Evolutionary conservation across 1,140 invertebrate genomes (phyloP), one percentile per base, ranked within the genome.

Genomic region (Drosophila bipectinata): DNA sequence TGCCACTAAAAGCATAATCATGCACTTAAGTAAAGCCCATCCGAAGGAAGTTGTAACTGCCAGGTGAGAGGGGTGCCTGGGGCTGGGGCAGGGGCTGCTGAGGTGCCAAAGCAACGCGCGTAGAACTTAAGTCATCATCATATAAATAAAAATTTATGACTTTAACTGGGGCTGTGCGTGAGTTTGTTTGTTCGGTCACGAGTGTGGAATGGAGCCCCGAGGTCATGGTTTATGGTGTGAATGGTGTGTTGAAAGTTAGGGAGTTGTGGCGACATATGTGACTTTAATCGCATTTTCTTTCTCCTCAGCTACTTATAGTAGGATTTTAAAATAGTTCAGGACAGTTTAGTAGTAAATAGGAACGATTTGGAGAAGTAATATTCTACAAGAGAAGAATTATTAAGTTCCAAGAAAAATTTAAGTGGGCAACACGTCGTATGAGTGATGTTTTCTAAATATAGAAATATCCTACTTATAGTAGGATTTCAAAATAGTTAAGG

Each of bases 1-100:
- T 88, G 79, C 83, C 83, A 88, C 83, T 88, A 88, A 88, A 88
- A 88, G 83, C 83, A 88, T 88, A 88, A 88, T 88, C 83, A 88
- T 88, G 83, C 83, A 88, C 83, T 88, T 88, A 88, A 88, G 75
- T 82, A 83, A 87, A 88, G 83, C 78, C 75, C 75, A 69, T 60
- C 52, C 71, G 52, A 73, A 55, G 60, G 51, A 82, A 63, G 49
- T 76, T 68, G 69, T 69, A 76, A 60, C 24, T 60, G 34, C 30
- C 9, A 24, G 47, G 26, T 10, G 14, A 26, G 47, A 24, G 21
- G 24, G 10, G 48, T 44, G 14, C 39, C 2, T 10, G 9, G 18
- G 32, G 5, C 44, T 52, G 56, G 14, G 30, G 45, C 5, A 41
- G 41, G 66, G 68, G 66, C 62, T 37, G 56, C 55, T 63, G 47